Evolutionary conservation across 2,888 invertebrate genomes (phyloP).

Genomic region (Galeopsomyia nigrocyanea): DNA sequence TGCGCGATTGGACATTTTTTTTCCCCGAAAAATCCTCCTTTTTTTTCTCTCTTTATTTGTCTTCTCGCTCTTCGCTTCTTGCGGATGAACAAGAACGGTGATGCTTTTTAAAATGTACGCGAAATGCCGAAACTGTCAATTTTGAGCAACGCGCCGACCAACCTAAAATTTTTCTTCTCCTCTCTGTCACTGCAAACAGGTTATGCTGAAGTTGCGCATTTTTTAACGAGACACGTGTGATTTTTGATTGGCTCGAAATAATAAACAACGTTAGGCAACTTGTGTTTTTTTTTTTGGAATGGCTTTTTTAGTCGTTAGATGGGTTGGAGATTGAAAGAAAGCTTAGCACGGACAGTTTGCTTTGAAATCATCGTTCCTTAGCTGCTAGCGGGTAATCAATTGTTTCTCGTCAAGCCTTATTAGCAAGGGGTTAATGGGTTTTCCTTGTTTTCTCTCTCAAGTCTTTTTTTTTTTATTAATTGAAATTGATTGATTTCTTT

Average conservation of each 20-base stretch:
- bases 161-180: conserved; percentile 16
- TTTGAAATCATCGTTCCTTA: conserved; percentile 36
- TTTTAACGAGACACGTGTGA: too few species aligned
- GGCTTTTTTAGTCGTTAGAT: conserved; percentile 4
- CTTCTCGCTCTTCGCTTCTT: neutral
- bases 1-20: neutral
- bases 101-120: neutral
- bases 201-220: conserved; percentile 18
- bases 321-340: conserved; percentile 1
- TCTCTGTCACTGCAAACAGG: conserved; percentile 24
- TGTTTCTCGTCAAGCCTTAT: conserved; percentile 35
- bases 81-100: neutral
- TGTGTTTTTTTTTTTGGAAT: neutral
- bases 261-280: too few species aligned
- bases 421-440: conserved; percentile 51
- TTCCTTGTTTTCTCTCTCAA: conserved; percentile 48
- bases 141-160: conserved; percentile 17
- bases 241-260: too few species aligned
- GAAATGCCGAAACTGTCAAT: conserved; percentile 12
- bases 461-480: conserved; percentile 9
- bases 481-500: neutral
- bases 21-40: too few species aligned
- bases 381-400: conserved; percentile 28
- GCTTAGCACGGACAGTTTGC: conserved; percentile 19
- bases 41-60: neutral